These are phyloP conservation scores for Rhinolophus sinicus DNA, from an alignment of 2,113 vertebrate species.

Conservation along the genomic window DNA sequence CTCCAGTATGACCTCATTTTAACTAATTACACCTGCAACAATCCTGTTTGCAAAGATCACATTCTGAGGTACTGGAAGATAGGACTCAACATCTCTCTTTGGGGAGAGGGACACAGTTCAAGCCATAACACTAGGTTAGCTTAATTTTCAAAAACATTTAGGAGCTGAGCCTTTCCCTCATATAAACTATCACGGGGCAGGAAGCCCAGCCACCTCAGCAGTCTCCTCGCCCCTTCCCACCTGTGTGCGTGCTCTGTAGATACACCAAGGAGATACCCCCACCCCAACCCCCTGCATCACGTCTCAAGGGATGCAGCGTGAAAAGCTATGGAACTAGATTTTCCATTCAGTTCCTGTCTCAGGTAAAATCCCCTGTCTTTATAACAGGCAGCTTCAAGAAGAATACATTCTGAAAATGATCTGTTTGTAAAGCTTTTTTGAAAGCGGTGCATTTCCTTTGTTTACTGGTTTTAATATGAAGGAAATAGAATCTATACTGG, in stretches of 20 bases:
- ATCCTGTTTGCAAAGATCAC: not conserved
- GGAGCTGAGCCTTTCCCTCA: not conserved
- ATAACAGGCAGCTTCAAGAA: not conserved
- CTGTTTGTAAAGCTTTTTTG: not conserved
- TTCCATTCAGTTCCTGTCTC: not conserved
- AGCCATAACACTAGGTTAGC: not conserved
- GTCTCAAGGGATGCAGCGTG: no score
- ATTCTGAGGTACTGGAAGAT: no score
- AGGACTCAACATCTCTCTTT: not conserved
- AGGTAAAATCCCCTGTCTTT: not conserved
- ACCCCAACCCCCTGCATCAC: not conserved
- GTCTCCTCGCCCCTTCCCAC: no score
- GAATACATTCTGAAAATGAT: not conserved
- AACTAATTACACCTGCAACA: not conserved
- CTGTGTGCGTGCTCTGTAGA: rapidly evolving
- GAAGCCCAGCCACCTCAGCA: no score
- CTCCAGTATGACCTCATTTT: not conserved
- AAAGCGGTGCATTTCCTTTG: not conserved
- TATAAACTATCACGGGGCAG: not conserved
- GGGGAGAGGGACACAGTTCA: not conserved
- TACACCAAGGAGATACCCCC: not conserved
- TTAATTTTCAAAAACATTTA: not conserved
- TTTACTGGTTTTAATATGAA: not conserved
- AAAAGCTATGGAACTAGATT: not conserved
- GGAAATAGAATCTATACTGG: not conserved